Evolutionary conservation across 2,797 vertebrate genomes (phyloP), one percentile per base, ranked within the genome.

Genomic region (Leptodactylus fallax): DNA sequence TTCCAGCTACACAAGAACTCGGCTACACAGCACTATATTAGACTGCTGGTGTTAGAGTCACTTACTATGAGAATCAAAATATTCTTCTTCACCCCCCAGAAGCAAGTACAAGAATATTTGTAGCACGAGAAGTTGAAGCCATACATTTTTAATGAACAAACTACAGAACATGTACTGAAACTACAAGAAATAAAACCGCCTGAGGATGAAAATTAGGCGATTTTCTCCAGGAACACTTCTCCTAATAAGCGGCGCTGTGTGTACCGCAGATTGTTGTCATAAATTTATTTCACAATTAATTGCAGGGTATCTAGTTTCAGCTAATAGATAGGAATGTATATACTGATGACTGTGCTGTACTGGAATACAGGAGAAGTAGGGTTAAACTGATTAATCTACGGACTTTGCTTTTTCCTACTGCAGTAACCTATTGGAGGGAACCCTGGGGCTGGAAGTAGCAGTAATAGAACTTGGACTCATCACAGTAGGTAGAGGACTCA

Each of bases 131-230:
- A 36, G 45, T 51, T 81, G 60, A 67, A 51, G 67, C 25, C 67
- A 72, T 83, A 55, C 67, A 72, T 83, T 72, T 83, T 83, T 83
- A 72, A 83, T 83, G 67, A 83, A 45, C 16, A 45, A 72, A 83
- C 81, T 58, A 36, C 65, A 58, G 51, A 72, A 72, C 53, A 72
- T 72, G 65, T 55, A 83, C 67, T 21, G 25, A 56, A 58, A 69
- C 67, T 72, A 45, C 67, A 45, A 72, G 53, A 55, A 61, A 56
- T 14, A 69, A 83, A 53, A 72, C 81, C 11, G 81, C 81, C 67
- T 83, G 1, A 72, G 81, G 81, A 83, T 19, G 25, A 23, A 58
- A 72, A 53, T 72, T 27, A 72, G 81, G 69, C 21, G 51, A 25
- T 72, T 83, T 55, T 83, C 49, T 72, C 49, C 11, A 36, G 63